Evolutionary conservation across 2,113 vertebrate species (phyloP).

Genomic region (Rafetus swinhoei): DNA sequence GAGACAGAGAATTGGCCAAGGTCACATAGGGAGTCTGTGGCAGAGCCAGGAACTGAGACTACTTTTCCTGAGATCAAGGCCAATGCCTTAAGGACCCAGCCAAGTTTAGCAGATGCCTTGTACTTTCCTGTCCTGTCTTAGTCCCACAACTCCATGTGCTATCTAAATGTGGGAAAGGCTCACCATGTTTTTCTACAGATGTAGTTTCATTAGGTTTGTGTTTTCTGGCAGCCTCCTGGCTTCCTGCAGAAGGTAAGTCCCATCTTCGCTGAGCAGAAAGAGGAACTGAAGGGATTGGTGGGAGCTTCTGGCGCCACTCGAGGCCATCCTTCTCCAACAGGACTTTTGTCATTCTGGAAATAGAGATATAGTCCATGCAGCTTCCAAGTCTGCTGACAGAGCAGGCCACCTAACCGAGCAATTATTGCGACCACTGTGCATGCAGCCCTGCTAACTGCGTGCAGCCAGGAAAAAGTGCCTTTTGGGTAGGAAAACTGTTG

Average conservation of each 20-base stretch:
- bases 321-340: constrained; percentile 86
- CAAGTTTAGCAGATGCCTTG: not conserved
- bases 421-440: not conserved
- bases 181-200: constrained; percentile 54
- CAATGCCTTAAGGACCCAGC: not conserved
- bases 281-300: constrained; percentile 87
- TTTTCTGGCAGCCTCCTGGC: constrained; percentile 8
- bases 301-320: constrained; percentile 91
- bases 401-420: accelerated
- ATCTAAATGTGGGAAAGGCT: not conserved
- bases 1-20: not conserved
- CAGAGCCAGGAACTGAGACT: not conserved
- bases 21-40: not conserved
- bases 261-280: constrained; percentile 84
- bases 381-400: not conserved
- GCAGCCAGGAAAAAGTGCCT: not conserved
- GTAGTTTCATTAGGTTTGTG: constrained; percentile 46
- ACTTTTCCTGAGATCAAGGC: not conserved
- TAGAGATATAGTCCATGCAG: not conserved
- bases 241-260: constrained; percentile 30
- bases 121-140: not conserved
- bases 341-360: constrained; percentile 90
- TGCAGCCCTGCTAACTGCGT: too few species aligned
- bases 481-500: not conserved
- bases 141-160: not conserved